Percentiles rank a stretch among this genome's conserved stretches.
Evolutionary conservation across 1,140 invertebrate species (phyloP).

Genomic region (Camponotus vicinus): DNA sequence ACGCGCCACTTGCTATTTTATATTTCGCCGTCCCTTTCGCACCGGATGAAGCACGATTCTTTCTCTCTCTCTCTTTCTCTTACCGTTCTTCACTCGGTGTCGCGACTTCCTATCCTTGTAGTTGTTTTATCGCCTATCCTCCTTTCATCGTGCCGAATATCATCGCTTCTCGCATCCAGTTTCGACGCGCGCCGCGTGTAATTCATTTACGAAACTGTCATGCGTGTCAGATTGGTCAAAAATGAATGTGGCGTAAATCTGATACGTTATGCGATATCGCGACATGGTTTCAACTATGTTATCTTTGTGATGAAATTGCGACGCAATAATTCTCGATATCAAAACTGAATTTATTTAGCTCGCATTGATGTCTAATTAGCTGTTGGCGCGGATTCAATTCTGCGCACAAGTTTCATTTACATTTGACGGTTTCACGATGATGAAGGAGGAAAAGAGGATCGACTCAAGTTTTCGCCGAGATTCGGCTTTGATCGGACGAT

Average conservation of each 20-base stretch:
- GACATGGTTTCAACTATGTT: neutral
- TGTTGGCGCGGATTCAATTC: conserved; percentile 46
- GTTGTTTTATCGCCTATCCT: conserved; percentile 59
- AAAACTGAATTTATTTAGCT: conserved; percentile 49
- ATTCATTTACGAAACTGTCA: conserved; percentile 29
- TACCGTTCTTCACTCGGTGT: neutral
- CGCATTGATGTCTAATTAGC: conserved; percentile 62
- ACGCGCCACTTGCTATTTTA: conserved; percentile 81
- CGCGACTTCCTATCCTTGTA: conserved; percentile 53
- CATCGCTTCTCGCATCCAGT: neutral
- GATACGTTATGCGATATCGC: neutral
- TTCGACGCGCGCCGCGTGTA: conserved; percentile 41
- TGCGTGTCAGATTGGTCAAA: neutral
- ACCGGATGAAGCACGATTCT: neutral
- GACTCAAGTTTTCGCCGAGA: conserved; percentile 16
- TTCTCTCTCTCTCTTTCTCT: conserved; percentile 19
- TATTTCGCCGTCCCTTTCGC: conserved; percentile 71
- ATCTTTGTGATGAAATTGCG: conserved; percentile 3
- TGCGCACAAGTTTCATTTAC: conserved; percentile 48
- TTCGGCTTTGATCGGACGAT: conserved; percentile 44
- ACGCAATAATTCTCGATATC: conserved; percentile 33
- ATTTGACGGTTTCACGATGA: conserved; percentile 31
- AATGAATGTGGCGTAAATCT: neutral
- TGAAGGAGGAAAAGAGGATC: conserved; percentile 8
- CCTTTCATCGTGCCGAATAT: conserved; percentile 25